Base-by-base conservation (phyloP, 1,140 invertebrate genomes). In the Drosophila nigrodunni region DNA sequence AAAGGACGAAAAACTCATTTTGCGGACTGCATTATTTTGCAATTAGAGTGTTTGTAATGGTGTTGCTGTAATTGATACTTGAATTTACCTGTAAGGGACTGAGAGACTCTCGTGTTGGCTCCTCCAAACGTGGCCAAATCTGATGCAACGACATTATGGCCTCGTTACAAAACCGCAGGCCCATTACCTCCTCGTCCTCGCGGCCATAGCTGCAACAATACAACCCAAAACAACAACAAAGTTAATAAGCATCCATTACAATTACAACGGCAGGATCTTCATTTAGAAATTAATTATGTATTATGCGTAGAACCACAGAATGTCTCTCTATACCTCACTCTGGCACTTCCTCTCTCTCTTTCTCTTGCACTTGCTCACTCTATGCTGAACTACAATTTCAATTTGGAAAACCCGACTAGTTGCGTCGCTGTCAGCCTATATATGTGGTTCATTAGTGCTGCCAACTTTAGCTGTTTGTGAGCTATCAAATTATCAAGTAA, bases 101-200 rank as follows among this genome's bases (percentile, higher is more conserved):
- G 46, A 94, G 94, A 3, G 77, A 74, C 1, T 92, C 90, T 5
- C 62, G 77, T 0, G 93, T 93, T 57, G 95, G 94, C 69, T 93
- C 93, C 49, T 95, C 94, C n/a, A 85, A 70, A 7, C 92, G 85
- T 1, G 97, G 97, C 93, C 97, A 97, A 35, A 98, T 94, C 91
- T 98, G 97, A 44, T 96, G 95, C 18, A 97, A 93, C 79, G 96
- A 97, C 94, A 98, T 96, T 74, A 97, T 95, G 43, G 97, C 96
- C 93, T 98, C 97, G 89, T 98, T 98, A 93, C 96, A 97, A 93
- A 98, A 98, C 90, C 97, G 96, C 66, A 98, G 93, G 0, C 97
- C 97, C 96, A 98, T 97, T 10, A 98, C 97, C 92, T 98, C 97
- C 90, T 98, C 97, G 90, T 98, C 97, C 93, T 98, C 97, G 41